phyloP scores from a whole-genome alignment of 2,888 invertebrate genomes.

The Dryococelus australis region DNA sequence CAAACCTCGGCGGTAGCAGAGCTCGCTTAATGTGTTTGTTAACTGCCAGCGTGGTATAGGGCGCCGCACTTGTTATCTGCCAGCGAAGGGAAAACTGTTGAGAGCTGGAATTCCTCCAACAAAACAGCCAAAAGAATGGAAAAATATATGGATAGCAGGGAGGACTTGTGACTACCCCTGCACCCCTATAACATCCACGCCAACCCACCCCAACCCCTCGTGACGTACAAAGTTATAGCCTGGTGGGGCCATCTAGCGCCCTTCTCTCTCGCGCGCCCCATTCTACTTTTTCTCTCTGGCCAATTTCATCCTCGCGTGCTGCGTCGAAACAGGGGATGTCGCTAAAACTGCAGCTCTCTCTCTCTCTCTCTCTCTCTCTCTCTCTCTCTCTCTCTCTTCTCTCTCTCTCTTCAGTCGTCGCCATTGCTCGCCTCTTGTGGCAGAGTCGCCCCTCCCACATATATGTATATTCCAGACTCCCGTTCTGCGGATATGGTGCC shows the following conservation, averaged over 20 bases:
- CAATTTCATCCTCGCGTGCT: not conserved
- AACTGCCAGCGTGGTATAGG: not conserved
- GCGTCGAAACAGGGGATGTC: not conserved
- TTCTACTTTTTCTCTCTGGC: not conserved
- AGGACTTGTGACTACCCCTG: not conserved
- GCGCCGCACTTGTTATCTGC: conserved; percentile 1
- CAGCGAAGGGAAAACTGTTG: not conserved
- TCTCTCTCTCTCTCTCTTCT: no score
- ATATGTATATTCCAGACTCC: no score
- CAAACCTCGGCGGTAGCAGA: not conserved
- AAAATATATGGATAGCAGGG: not conserved
- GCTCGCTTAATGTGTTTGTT: conserved; percentile 16
- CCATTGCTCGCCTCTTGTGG: no score
- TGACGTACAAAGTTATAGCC: conserved; percentile 4
- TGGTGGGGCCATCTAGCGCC: not conserved
- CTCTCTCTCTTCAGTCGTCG: no score
- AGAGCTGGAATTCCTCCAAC: conserved; percentile 10
- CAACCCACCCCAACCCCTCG: not conserved
- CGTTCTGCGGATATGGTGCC: no score
- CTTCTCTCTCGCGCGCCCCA: not conserved
- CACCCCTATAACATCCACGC: not conserved
- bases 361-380: no score
- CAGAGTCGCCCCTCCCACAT: no score
- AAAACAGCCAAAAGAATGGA: not conserved
- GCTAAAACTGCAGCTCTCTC: not conserved